Conservation (phyloP, 2,113 vertebrate genomes). For the Puffinus mauretanicus region DNA sequence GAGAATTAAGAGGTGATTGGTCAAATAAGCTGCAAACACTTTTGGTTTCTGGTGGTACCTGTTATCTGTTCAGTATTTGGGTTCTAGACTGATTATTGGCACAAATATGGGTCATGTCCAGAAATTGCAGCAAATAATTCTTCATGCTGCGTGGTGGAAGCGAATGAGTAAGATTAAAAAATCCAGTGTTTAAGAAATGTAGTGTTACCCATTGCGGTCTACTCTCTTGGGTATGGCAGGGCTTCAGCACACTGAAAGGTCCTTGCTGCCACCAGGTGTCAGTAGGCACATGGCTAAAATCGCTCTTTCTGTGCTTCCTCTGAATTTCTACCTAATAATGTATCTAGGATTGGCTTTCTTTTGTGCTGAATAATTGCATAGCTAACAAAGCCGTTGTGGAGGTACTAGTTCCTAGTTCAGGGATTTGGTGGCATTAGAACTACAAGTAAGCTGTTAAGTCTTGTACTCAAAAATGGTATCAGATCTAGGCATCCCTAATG, state of each 20-base stretch:
- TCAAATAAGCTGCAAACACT: background rate
- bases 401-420: background rate
- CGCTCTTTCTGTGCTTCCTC: background rate
- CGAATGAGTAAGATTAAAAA: background rate
- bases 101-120: background rate
- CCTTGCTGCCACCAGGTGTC: constrained; percentile 64
- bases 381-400: background rate
- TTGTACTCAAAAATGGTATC: background rate
- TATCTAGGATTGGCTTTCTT: background rate
- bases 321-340: background rate
- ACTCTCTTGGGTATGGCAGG: background rate
- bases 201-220: rapidly evolving
- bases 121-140: background rate
- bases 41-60: background rate
- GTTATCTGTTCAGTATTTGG: background rate
- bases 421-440: background rate
- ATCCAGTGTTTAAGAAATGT: background rate
- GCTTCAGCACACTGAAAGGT: background rate
- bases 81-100: background rate
- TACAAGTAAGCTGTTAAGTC: background rate
- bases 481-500: background rate
- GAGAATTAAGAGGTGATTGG: background rate
- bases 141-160: background rate
- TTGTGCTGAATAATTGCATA: background rate
- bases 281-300: background rate